Conservation (phyloP, 2,113 vertebrate genomes). For the Dolichotis patagonum region DNA sequence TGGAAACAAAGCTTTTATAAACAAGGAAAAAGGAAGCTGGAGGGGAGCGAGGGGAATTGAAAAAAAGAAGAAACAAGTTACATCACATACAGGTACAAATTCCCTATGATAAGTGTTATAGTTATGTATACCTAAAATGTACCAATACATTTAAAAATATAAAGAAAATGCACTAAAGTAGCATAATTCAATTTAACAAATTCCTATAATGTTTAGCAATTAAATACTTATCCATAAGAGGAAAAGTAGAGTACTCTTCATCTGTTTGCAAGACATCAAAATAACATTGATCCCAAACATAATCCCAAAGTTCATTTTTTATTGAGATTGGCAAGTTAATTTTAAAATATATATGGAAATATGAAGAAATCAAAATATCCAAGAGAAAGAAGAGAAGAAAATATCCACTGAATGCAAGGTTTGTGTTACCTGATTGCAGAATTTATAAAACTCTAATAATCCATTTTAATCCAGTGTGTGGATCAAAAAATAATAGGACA, state of each 20-base stretch:
- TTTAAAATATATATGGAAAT: constrained; percentile 28
- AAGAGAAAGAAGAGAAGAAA: constrained; percentile 10
- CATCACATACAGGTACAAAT: no score
- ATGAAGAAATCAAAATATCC: not conserved
- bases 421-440: not conserved
- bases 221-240: not conserved
- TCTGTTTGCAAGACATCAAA: not conserved
- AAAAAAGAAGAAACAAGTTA: no score
- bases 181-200: not conserved
- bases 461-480: not conserved
- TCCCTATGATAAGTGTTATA: no score
- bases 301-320: not conserved
- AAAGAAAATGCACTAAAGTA: not conserved
- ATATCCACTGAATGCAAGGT: not conserved
- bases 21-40: no score
- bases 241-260: not conserved
- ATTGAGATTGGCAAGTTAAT: constrained; percentile 6
- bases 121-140: no score
- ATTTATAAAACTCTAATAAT: not conserved
- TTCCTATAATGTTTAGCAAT: not conserved
- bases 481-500: not conserved
- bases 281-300: not conserved
- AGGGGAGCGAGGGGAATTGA: no score
- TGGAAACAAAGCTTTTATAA: no score
- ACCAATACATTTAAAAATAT: no score